A percentile compares a stretch with the other conserved stretches of the same genome.
These are phyloP conservation scores for Labroides dimidiatus DNA, from an alignment of 2,797 vertebrate genomes.

Conservation along the genomic window DNA sequence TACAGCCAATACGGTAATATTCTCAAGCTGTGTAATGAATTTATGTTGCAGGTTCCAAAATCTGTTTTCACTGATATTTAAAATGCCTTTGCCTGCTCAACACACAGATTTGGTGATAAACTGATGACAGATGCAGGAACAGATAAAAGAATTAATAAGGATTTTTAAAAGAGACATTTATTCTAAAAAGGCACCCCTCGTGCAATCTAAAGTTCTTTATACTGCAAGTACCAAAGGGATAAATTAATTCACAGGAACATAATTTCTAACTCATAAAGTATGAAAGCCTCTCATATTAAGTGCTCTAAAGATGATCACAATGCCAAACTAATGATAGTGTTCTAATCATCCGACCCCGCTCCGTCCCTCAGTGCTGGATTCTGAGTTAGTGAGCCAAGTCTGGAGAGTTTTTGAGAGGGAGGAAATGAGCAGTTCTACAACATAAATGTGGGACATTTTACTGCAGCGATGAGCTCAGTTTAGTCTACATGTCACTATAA, in stretches of 20 bases:
- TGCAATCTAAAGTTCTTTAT: background rate
- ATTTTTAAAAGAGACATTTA: background rate
- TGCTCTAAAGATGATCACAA: slow-evolving; percentile 25
- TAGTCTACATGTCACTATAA: slow-evolving; percentile 38
- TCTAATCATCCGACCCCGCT: slow-evolving; percentile 38
- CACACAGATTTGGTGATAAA: background rate
- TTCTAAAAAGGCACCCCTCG: slow-evolving; percentile 12
- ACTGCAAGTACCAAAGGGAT: slow-evolving; percentile 5
- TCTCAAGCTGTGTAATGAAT: no score
- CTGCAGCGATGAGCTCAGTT: slow-evolving; percentile 12
- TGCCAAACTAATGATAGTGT: slow-evolving; percentile 31
- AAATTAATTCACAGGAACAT: slow-evolving; percentile 17
- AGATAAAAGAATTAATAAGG: background rate
- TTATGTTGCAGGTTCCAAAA: no score
- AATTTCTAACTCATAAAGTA: slow-evolving; percentile 21
- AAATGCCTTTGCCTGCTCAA: no score
- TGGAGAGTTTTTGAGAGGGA: slow-evolving; percentile 18
- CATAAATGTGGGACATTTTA: slow-evolving; percentile 15
- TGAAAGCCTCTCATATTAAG: slow-evolving; percentile 27
- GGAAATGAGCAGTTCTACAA: slow-evolving; percentile 12
- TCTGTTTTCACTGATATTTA: no score
- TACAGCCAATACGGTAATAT: no score
- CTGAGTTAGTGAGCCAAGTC: slow-evolving; percentile 25
- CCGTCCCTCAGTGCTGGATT: slow-evolving; percentile 13
- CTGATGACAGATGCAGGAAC: background rate